Evolutionary conservation across 2,113 vertebrate species (phyloP).

Genomic region (Pseudorhombus dupliciocellatus): DNA sequence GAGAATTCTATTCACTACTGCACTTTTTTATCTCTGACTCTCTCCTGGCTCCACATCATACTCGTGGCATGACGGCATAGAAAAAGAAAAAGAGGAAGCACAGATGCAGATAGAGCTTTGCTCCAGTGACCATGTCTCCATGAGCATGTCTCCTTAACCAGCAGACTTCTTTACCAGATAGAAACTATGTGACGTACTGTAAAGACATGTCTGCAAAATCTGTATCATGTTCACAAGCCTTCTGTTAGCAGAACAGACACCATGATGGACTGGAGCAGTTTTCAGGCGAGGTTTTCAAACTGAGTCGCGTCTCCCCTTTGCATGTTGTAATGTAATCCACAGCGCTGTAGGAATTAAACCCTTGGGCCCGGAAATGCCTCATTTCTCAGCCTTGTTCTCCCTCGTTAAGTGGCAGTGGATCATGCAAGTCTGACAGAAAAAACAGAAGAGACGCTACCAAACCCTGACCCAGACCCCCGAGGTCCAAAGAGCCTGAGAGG

Average conservation of each 20-base stretch:
- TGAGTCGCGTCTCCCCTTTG: constrained; percentile 29
- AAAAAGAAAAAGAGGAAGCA: constrained; percentile 16
- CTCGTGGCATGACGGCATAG: constrained; percentile 13
- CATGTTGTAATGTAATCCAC: constrained; percentile 67
- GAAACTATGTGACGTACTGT: constrained; percentile 7
- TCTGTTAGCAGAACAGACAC: constrained; percentile 28
- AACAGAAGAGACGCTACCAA: constrained; percentile 63
- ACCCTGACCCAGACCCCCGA: constrained; percentile 67
- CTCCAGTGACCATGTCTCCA: constrained; percentile 8
- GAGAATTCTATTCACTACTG: neutral
- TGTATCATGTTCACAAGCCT: constrained; percentile 9
- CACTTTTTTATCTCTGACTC: neutral
- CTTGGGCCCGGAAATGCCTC: constrained; percentile 72
- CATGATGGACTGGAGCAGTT: constrained; percentile 9
- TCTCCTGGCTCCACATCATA: constrained; percentile 13
- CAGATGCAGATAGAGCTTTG: neutral
- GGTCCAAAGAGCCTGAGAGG: constrained; percentile 74
- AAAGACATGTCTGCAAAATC: constrained; percentile 21
- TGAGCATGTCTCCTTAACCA: neutral
- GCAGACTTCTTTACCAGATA: neutral
- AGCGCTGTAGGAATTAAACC: constrained; percentile 67
- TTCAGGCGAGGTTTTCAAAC: constrained; percentile 25
- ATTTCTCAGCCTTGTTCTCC: constrained; percentile 69
- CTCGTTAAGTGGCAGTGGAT: constrained; percentile 70
- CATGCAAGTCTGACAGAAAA: constrained; percentile 66